phyloP scores from a whole-genome alignment of 2,888 invertebrate genomes.

The Parnassius mnemosyne region DNA sequence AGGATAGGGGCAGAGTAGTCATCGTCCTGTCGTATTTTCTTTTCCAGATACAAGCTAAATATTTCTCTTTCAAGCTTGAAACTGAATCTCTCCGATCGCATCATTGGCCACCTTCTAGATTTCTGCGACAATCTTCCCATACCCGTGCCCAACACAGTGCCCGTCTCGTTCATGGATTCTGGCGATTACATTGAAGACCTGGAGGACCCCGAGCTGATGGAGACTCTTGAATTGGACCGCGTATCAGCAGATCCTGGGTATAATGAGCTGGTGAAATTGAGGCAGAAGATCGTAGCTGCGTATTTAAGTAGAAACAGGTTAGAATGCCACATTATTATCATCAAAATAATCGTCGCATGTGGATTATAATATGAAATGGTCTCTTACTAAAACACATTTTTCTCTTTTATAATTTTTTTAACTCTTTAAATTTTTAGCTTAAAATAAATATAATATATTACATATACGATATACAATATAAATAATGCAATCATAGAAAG shows the following conservation, averaged over 20 bases:
- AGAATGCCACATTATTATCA: slow-evolving; percentile 24
- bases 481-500: no score
- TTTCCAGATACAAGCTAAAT: slow-evolving; percentile 87
- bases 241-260: slow-evolving; percentile 65
- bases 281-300: slow-evolving; percentile 69
- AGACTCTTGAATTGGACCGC: slow-evolving; percentile 50
- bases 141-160: slow-evolving; percentile 71
- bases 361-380: no score
- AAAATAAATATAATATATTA: no score
- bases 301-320: slow-evolving; percentile 65
- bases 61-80: slow-evolving; percentile 86
- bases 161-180: slow-evolving; percentile 70
- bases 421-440: no score
- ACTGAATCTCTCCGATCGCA: slow-evolving; percentile 87
- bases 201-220: slow-evolving; percentile 54
- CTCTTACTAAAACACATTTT: no score
- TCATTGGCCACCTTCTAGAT: slow-evolving; percentile 83
- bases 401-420: no score
- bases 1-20: no score
- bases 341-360: no score
- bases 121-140: slow-evolving; percentile 78
- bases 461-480: no score
- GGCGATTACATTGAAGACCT: slow-evolving; percentile 61
- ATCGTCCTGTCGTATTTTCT: slow-evolving; percentile 12
- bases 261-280: slow-evolving; percentile 57